Evolutionary conservation across 1,140 invertebrate species (phyloP).

Genomic region (Calosoma granatense): DNA sequence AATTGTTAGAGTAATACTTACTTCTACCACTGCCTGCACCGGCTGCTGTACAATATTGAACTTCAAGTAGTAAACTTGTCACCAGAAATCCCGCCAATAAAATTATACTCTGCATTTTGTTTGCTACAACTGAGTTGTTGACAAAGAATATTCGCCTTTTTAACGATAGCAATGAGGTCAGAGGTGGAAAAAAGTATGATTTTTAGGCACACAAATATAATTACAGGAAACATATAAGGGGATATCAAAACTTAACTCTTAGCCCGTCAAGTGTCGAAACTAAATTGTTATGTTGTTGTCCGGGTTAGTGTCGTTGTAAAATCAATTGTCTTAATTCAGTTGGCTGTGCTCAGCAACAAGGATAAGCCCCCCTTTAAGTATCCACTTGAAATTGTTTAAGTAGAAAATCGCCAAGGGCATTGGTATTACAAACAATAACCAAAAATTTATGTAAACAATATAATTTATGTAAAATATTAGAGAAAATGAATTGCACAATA

Average conservation of each 20-base stretch:
- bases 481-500: neutral
- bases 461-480: neutral
- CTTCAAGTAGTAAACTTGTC: too few relatives aligned
- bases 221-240: too few relatives aligned
- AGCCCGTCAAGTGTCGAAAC: neutral
- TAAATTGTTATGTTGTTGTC: slow-evolving; percentile 20
- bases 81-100: neutral
- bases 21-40: too few relatives aligned
- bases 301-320: slow-evolving; percentile 28
- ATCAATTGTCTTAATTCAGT: slow-evolving; percentile 7
- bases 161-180: neutral
- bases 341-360: neutral
- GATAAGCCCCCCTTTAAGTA: neutral
- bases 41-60: too few relatives aligned
- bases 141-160: neutral
- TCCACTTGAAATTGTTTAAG: too few relatives aligned
- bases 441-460: slow-evolving; percentile 8
- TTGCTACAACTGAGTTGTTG: neutral
- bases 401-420: neutral
- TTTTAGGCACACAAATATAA: too few relatives aligned
- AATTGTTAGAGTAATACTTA: too few relatives aligned
- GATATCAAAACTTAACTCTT: too few relatives aligned
- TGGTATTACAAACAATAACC: neutral
- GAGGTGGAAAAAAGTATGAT: too few relatives aligned
- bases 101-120: neutral